These are phyloP conservation scores for Ladona fulva DNA, from an alignment of 1,140 invertebrate species.

Conservation along the genomic window DNA sequence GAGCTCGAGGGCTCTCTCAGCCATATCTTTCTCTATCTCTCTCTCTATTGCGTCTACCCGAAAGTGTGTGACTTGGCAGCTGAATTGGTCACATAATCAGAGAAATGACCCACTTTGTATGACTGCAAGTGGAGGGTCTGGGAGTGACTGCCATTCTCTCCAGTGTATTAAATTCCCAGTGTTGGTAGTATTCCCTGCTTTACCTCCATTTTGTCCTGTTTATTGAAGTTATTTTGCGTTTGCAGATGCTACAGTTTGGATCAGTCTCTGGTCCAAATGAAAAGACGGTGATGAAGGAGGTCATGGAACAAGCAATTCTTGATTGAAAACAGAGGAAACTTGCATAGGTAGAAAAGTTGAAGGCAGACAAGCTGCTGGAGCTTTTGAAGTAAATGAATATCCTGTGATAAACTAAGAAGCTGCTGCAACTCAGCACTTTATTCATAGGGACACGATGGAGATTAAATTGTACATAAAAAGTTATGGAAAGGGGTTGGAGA, in stretches of 20 bases:
- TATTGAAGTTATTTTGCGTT: too few relatives aligned
- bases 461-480: background rate
- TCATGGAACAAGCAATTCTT: too few relatives aligned
- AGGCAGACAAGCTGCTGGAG: too few relatives aligned
- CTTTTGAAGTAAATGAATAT: background rate
- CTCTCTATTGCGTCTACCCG: background rate
- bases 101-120: background rate
- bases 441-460: background rate
- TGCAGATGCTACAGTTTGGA: too few relatives aligned
- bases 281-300: too few relatives aligned
- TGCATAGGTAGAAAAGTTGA: too few relatives aligned
- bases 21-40: background rate
- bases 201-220: too few relatives aligned
- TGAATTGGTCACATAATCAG: background rate
- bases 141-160: slow-evolving; percentile 2
- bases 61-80: background rate
- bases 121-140: background rate
- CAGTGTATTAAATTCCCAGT: background rate
- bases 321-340: too few relatives aligned
- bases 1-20: background rate
- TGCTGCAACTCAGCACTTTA: background rate
- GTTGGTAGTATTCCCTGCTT: background rate
- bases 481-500: background rate
- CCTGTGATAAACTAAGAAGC: slow-evolving; percentile 6
- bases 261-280: too few relatives aligned